A percentile compares a stretch with the other conserved stretches of the same genome.
phyloP scores from a whole-genome alignment of 2,113 vertebrate species.

The Hippolais icterina region DNA sequence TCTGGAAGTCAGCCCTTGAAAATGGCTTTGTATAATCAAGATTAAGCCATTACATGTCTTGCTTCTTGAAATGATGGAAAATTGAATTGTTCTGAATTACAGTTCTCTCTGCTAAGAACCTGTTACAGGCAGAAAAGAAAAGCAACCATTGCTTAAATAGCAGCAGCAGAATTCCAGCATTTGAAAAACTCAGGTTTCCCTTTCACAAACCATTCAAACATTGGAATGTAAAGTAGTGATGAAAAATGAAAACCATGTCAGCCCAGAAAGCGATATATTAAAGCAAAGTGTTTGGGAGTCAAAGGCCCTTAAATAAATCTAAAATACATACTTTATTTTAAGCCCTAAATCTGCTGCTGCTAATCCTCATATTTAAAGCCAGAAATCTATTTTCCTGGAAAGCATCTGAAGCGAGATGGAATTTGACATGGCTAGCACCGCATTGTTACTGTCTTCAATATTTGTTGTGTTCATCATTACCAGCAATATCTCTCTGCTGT shows the following conservation, averaged over 20 bases:
- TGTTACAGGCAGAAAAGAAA: not conserved
- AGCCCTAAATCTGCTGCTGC: slow-evolving; percentile 63
- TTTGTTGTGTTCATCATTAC: not conserved
- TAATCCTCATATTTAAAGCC: slow-evolving; percentile 60
- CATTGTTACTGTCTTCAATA: not conserved
- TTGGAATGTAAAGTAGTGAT: slow-evolving; percentile 57
- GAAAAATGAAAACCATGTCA: slow-evolving; percentile 64
- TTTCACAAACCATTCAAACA: slow-evolving; percentile 3
- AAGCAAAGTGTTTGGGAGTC: slow-evolving; percentile 63
- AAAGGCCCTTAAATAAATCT: slow-evolving; percentile 68
- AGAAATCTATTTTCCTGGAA: slow-evolving; percentile 57
- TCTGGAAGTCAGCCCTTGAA: slow-evolving; percentile 41
- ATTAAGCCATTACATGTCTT: slow-evolving; percentile 48
- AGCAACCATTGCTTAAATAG: not conserved
- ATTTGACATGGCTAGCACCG: not conserved
- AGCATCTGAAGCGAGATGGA: not conserved
- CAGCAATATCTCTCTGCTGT: not conserved
- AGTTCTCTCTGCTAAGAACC: not conserved
- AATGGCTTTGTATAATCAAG: slow-evolving; percentile 24
- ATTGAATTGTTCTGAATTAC: slow-evolving; percentile 43
- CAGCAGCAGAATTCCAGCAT: slow-evolving; percentile 1
- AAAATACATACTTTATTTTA: slow-evolving; percentile 58
- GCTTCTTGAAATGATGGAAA: slow-evolving; percentile 46
- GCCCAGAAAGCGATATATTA: slow-evolving; percentile 44
- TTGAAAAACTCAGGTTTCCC: slow-evolving; percentile 17